Evolutionary conservation across 2,888 invertebrate genomes (phyloP).

Genomic region (Electrophaes corylata): DNA sequence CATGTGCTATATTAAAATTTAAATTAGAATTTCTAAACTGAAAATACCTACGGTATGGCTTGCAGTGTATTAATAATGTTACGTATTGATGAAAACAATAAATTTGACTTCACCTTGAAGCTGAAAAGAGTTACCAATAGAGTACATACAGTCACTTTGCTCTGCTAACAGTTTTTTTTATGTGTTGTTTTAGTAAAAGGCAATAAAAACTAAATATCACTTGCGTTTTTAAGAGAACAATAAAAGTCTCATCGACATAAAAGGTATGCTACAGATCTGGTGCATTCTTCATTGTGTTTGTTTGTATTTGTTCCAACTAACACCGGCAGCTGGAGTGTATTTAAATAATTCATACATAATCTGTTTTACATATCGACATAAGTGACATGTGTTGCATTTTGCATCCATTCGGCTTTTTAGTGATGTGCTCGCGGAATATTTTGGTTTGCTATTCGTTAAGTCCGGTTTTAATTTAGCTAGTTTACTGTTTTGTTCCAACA

Average conservation of each 20-base stretch:
- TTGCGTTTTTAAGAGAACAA: conserved; percentile 9
- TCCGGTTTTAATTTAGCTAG: neutral
- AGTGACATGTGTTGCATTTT: conserved; percentile 75
- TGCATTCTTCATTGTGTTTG: conserved; percentile 49
- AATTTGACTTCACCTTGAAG: too few species aligned
- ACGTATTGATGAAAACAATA: too few species aligned
- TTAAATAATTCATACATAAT: conserved; percentile 80
- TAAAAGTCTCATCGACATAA: conserved; percentile 40
- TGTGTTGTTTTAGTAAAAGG: neutral
- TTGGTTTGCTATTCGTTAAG: neutral
- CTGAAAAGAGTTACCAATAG: too few species aligned
- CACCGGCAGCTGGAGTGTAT: conserved; percentile 58
- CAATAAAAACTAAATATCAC: neutral
- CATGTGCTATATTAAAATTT: conserved; percentile 77
- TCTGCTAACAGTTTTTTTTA: too few species aligned
- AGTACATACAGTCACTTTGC: too few species aligned
- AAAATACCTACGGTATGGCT: conserved; percentile 12
- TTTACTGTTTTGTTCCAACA: neutral
- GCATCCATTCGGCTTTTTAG: conserved; percentile 35
- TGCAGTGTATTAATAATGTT: neutral
- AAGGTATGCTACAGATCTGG: conserved; percentile 35
- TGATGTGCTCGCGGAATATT: neutral
- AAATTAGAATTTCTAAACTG: conserved; percentile 64
- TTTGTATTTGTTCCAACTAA: conserved; percentile 45
- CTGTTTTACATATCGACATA: conserved; percentile 74